These are phyloP conservation scores for Epicauta chinensis DNA, from an alignment of 1,140 invertebrate species.

Conservation along the genomic window DNA sequence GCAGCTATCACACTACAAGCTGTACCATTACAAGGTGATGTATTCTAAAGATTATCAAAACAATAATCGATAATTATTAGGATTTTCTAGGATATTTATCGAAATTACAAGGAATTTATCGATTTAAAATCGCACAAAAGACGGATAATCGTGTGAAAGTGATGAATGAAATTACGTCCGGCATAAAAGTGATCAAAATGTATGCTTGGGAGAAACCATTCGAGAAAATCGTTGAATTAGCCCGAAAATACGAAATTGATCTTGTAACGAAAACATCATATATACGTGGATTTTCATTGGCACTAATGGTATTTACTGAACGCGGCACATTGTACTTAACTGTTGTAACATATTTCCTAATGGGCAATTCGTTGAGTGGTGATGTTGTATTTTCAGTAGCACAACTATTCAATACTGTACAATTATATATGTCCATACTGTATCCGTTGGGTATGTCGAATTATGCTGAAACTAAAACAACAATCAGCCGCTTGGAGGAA, in stretches of 20 bases:
- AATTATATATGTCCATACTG: conserved; percentile 64
- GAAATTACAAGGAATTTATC: conserved; percentile 54
- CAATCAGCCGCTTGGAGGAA: conserved; percentile 57
- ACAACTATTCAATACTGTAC: conserved; percentile 66
- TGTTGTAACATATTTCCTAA: conserved; percentile 59
- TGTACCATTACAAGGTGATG: conserved; percentile 56
- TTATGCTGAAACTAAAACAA: conserved; percentile 53
- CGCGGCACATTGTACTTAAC: conserved; percentile 65
- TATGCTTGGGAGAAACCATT: conserved; percentile 79
- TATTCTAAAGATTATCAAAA: background rate
- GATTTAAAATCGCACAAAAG: conserved; percentile 58
- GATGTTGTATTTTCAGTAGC: conserved; percentile 67
- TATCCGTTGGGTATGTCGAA: conserved; percentile 48
- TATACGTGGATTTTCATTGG: conserved; percentile 62
- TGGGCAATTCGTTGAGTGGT: conserved; percentile 55
- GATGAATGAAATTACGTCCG: conserved; percentile 76
- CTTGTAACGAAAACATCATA: conserved; percentile 62
- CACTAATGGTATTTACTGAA: conserved; percentile 60
- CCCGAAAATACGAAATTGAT: conserved; percentile 56
- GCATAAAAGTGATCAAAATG: conserved; percentile 77
- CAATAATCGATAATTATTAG: background rate
- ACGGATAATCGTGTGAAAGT: conserved; percentile 76
- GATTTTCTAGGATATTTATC: conserved; percentile 56
- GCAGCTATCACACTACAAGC: conserved; percentile 55
- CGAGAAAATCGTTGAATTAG: conserved; percentile 54